These are phyloP conservation scores for Orussus abietinus DNA, from an alignment of 1,140 invertebrate genomes.

Conservation along the genomic window DNA sequence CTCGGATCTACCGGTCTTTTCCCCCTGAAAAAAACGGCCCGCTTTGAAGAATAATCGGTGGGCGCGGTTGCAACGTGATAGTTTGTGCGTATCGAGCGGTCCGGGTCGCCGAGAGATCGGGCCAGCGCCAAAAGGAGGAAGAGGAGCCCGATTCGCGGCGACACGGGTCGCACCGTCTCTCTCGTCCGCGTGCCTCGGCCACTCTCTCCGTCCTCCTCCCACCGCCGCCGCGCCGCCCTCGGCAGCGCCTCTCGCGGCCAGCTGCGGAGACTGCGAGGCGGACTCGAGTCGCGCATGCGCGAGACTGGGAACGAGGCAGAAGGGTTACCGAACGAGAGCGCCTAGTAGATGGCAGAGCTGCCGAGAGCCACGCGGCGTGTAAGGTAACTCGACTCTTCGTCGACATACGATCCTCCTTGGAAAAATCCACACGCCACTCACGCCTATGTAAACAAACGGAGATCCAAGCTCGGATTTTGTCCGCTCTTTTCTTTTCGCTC, in stretches of 20 bases:
- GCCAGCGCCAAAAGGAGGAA: constrained; percentile 1
- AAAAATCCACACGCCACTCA: background rate
- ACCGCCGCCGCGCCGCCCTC: background rate
- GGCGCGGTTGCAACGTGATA: constrained; percentile 30
- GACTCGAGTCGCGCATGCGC: too few relatives aligned
- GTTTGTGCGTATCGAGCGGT: constrained; percentile 6
- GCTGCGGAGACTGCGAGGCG: background rate
- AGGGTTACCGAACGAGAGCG: background rate
- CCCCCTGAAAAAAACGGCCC: constrained; percentile 17
- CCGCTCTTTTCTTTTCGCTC: too few relatives aligned
- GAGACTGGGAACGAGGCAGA: too few relatives aligned
- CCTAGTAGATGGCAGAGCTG: background rate
- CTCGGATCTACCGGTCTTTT: background rate
- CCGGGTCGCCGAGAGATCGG: background rate
- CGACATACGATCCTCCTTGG: background rate
- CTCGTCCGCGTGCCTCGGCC: too few relatives aligned
- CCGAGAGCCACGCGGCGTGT: background rate
- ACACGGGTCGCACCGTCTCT: background rate
- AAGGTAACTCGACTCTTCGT: background rate
- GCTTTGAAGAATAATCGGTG: constrained; percentile 30
- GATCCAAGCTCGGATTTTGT: too few relatives aligned
- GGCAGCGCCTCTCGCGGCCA: background rate
- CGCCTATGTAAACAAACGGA: background rate
- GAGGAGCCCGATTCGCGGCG: background rate
- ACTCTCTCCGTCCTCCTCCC: background rate